Conservation (phyloP, 2,797 vertebrate species). For the Tokudaia muenninki region DNA sequence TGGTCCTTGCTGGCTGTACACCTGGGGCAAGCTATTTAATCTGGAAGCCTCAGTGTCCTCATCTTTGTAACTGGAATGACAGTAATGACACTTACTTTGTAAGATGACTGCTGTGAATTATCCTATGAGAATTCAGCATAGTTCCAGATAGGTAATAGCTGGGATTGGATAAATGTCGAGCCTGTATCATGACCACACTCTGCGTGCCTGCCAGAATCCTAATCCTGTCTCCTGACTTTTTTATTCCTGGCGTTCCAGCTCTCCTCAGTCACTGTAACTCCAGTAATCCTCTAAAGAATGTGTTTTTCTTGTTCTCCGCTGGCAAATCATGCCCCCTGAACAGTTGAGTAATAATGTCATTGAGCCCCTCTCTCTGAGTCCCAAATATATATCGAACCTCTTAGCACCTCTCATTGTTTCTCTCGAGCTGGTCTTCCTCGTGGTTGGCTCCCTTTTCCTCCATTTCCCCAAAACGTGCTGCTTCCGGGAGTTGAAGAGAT, state of each 20-base stretch:
- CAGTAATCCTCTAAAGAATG: slow-evolving; percentile 19
- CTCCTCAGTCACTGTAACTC: slow-evolving; percentile 19
- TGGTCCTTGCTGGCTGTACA: slow-evolving; percentile 7
- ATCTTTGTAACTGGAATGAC: not conserved
- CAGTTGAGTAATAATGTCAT: not conserved
- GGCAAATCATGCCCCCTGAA: not conserved
- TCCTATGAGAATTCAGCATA: not conserved
- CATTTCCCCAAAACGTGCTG: slow-evolving; percentile 5
- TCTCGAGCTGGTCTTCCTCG: slow-evolving; percentile 16
- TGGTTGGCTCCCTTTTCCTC: not conserved
- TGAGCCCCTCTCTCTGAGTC: not conserved
- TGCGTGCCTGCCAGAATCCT: not conserved
- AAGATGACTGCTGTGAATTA: not conserved
- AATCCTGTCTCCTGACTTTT: slow-evolving; percentile 34
- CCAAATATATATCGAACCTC: not conserved
- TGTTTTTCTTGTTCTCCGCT: not conserved
- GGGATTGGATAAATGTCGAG: not conserved
- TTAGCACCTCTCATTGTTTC: not conserved
- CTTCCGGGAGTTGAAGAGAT: slow-evolving; percentile 37
- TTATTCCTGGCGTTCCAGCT: not conserved
- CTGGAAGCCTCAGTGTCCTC: not conserved
- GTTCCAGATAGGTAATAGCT: not conserved
- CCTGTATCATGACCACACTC: not conserved
- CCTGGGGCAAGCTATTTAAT: not conserved
- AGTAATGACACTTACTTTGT: too few relatives aligned